Conservation (phyloP, 2,797 vertebrate species). For the Periparus ater region DNA sequence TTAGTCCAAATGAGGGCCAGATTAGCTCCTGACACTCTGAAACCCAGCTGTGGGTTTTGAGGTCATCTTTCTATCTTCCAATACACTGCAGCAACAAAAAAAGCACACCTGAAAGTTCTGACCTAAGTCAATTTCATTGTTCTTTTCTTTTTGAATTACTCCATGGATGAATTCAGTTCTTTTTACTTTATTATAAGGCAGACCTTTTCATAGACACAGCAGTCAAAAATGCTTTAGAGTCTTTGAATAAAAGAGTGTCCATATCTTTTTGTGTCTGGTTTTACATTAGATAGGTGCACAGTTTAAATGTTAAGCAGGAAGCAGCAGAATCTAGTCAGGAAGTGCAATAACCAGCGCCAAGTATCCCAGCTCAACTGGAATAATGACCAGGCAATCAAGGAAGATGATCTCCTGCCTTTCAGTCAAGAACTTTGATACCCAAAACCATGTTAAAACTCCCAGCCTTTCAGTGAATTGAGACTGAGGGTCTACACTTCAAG, state of each 20-base stretch:
- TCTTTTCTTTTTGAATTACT: not conserved
- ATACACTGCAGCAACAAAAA: not conserved
- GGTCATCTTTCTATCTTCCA: not conserved
- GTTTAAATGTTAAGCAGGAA: conserved; percentile 8
- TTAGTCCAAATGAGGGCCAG: not conserved
- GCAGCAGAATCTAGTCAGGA: conserved; percentile 34
- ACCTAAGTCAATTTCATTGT: not conserved
- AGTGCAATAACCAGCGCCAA: not conserved
- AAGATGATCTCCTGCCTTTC: conserved; percentile 2
- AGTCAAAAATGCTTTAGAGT: conserved; percentile 22
- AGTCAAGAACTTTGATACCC: conserved; percentile 15
- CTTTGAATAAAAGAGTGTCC: not conserved
- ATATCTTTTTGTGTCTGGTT: not conserved
- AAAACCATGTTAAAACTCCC: conserved; percentile 31
- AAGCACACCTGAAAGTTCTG: not conserved
- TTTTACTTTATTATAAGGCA: not conserved
- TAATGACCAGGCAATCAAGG: conserved; percentile 57
- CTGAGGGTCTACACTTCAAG: conserved; percentile 41
- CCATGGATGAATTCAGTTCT: not conserved
- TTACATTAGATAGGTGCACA: not conserved
- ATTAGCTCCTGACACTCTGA: not conserved
- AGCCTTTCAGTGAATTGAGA: conserved; percentile 39
- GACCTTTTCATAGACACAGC: not conserved
- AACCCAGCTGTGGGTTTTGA: not conserved
- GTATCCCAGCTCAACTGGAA: conserved; percentile 5